Conservation (phyloP, 2,797 vertebrate species). For the Lepus oiostolus region DNA sequence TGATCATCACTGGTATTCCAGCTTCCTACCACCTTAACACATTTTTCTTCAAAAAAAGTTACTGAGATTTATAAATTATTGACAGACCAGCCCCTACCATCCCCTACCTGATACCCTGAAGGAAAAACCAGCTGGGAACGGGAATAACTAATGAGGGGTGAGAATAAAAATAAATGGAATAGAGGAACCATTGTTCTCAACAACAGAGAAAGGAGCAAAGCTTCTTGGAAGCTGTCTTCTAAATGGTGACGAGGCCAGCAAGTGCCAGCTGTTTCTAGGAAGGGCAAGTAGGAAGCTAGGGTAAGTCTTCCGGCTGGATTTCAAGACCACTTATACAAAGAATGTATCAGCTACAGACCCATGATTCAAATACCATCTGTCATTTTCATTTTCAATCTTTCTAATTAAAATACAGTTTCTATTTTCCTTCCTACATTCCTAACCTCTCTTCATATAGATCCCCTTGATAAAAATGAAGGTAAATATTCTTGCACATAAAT, state of each 20-base stretch:
- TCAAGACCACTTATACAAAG: not conserved
- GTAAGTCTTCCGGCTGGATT: not conserved
- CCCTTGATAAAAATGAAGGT: not conserved
- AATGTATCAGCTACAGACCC: not conserved
- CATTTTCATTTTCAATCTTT: slow-evolving; percentile 13
- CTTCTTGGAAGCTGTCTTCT: not conserved
- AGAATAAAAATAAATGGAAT: not conserved
- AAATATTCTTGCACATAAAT: slow-evolving; percentile 4
- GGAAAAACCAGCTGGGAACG: not conserved
- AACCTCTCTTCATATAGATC: not conserved
- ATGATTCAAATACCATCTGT: not conserved
- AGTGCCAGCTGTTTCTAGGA: not conserved
- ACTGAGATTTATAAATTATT: slow-evolving; percentile 31
- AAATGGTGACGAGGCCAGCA: not conserved
- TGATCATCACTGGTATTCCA: not conserved
- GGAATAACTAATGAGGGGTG: not conserved
- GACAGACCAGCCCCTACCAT: not conserved
- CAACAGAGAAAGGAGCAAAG: not conserved
- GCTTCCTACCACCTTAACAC: not conserved
- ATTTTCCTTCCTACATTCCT: not conserved
- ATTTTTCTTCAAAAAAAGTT: slow-evolving; percentile 13
- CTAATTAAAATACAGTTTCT: not conserved
- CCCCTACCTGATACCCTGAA: not conserved
- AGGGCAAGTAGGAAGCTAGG: not conserved
- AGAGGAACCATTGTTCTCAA: not conserved